Conservation (phyloP, 1,140 invertebrate species). For the Adoxophyes honmai region DNA sequence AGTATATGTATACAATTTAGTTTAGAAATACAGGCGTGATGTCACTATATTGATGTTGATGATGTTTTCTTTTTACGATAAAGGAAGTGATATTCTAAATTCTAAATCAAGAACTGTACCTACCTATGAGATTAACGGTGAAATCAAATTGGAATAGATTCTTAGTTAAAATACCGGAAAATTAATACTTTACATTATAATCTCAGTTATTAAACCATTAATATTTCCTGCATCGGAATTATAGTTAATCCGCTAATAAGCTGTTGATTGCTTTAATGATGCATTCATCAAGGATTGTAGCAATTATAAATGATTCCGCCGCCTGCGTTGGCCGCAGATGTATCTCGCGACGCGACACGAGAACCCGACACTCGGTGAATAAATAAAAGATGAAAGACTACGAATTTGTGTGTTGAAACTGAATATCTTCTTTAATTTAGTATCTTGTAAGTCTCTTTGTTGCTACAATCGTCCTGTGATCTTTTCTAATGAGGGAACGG, state of each 20-base stretch:
- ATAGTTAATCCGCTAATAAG: slow-evolving; percentile 6
- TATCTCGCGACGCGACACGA: slow-evolving; percentile 7
- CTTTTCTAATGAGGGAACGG: slow-evolving; percentile 9
- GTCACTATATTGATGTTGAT: too few relatives aligned
- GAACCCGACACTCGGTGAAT: slow-evolving; percentile 23
- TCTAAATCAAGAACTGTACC: too few relatives aligned
- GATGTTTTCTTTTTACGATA: too few relatives aligned
- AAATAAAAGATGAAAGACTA: slow-evolving; percentile 34
- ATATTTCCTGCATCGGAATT: neutral
- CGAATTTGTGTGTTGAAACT: slow-evolving; percentile 24
- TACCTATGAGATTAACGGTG: too few relatives aligned
- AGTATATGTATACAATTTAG: too few relatives aligned
- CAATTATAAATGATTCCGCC: neutral
- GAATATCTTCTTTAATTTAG: slow-evolving; percentile 28
- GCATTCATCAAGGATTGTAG: slow-evolving; percentile 3
- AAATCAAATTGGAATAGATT: neutral
- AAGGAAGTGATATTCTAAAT: too few relatives aligned
- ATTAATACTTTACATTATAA: too few relatives aligned
- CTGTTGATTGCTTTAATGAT: slow-evolving; percentile 1
- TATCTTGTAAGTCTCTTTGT: slow-evolving; percentile 15
- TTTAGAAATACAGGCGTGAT: too few relatives aligned
- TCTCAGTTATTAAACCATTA: too few relatives aligned
- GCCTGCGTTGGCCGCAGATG: neutral
- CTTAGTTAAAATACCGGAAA: neutral
- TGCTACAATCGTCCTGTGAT: slow-evolving; percentile 11